Evolutionary conservation across 2,797 vertebrate genomes (phyloP), one percentile per base, ranked within the genome.

Genomic region (Lacerta bilineata): DNA sequence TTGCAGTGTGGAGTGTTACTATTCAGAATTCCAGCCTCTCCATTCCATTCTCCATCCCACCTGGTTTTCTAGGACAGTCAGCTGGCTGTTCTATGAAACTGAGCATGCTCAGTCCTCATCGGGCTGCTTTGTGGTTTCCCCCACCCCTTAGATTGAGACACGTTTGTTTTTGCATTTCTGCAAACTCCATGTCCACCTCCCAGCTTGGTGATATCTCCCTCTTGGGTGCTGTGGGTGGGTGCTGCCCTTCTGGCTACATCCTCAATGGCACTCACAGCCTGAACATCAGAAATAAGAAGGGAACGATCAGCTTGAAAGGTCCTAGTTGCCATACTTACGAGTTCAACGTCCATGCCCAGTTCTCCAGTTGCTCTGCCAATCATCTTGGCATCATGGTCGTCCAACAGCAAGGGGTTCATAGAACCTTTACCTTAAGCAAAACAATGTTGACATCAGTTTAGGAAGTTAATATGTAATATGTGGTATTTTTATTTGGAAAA

Each of bases 311-410:
- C 18, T 89, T 91, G 79, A 86, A 76, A 43, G 4, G 7, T 83
- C 39, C 41, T 82, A 89, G 82, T 80, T 61, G 17, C 36, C 55
- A 43, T 87, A 94, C 94, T 96, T 97, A 97, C 96, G 94, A 96
- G 91, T 72, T 96, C 93, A 33, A 88, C 74, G 11, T 96, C 93
- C 93, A 96, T 93, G 83, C 85, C 90, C 90, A 68, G 91, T 91
- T 95, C 93, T 94, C 95, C 91, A 88, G 92, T 91, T 82, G 96
- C 82, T 72, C 90, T 94, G 87, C 91, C 93, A 90, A 92, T 88
- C 11, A 91, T 90, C 93, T 97, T 98, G 86, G 95, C 94, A 75
- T 94, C 91, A 84, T 95, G 96, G 92, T 98, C 96, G 86, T 97
- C 95, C 69, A 96, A 95, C 78, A 96, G 94, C 80, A 98, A 86